Base-by-base conservation (phyloP, 2,797 vertebrate genomes). In the Clamator glandarius region DNA sequence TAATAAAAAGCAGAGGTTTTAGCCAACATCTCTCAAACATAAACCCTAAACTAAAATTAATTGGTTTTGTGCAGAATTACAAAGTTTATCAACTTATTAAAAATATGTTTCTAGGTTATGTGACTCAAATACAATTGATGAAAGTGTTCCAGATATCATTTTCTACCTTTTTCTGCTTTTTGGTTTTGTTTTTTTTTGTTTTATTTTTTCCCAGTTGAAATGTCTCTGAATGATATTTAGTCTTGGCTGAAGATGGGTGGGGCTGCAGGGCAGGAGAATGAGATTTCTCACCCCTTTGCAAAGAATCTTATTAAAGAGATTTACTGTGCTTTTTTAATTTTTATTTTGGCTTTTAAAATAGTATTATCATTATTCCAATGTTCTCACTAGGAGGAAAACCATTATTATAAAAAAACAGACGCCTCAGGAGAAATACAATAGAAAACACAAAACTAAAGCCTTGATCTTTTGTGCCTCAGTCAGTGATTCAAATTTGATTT, bases 401-500 rank as follows among this genome's bases (percentile, higher is more conserved):
- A 26, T 81, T 97, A 91, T 94, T 96, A 89, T 63, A 94, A 68
- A 36, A 36, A 36, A 96, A 85, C 39, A 80, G 67, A 96, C 92
- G 72, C 82, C 89, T 96, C 55, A 18, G 89, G 67, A 95, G 93
- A 95, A 89, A 96, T 84, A 95, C 90, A 93, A 94, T 86, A 81
- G 88, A 69, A 96, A 97, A 96, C 36, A 69, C 25, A 36, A 93
- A 97, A 96, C 42, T 51, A 94, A 96, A 95, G 69, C 84, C 87
- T 97, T 93, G 93, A 83, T 88, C 86, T 95, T 97, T 95, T 92
- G 90, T 91, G 84, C 0, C 0, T 76, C 89, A 93, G 97, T 95
- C 97, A 95, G 75, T 82, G 94, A 96, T 93, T 95, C 95, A 95
- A 97, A 97, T 96, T 89, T 94, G 74, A 93, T 95, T 96, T 84